These are phyloP conservation scores for Pogonomyrmex barbatus DNA, from an alignment of 1,140 invertebrate genomes.

Conservation along the genomic window DNA sequence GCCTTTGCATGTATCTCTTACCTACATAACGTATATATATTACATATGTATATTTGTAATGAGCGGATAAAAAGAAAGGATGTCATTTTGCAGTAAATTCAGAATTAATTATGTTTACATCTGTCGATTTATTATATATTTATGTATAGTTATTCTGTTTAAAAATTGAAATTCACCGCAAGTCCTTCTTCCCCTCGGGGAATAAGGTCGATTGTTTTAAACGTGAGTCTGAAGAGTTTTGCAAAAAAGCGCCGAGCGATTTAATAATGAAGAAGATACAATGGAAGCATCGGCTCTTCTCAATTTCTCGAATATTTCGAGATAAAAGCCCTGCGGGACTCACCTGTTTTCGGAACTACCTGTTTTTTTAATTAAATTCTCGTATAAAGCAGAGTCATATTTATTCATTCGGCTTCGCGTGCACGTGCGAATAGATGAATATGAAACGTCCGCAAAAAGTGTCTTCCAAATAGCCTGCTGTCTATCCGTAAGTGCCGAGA, in stretches of 20 bases:
- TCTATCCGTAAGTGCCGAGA: constrained; percentile 7
- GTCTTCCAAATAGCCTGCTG: constrained; percentile 27
- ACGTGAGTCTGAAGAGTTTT: constrained; percentile 15
- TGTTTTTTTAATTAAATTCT: constrained; percentile 62
- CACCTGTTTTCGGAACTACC: constrained; percentile 21
- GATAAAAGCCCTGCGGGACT: constrained; percentile 23
- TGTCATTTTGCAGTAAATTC: not conserved
- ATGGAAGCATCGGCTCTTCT: not conserved
- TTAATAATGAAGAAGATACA: constrained; percentile 31
- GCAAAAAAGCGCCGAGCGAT: not conserved
- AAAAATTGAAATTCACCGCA: not conserved
- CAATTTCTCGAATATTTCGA: constrained; percentile 28
- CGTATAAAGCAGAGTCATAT: constrained; percentile 35
- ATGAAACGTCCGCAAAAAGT: not conserved
- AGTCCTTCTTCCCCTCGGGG: not conserved
- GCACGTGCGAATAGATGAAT: constrained; percentile 34
- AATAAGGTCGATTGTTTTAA: constrained; percentile 12
- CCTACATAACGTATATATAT: constrained; percentile 5
- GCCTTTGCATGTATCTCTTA: constrained; percentile 65
- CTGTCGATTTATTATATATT: not conserved
- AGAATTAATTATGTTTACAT: not conserved
- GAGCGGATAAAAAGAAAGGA: not conserved
- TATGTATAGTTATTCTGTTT: no score
- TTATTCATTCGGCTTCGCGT: constrained; percentile 42
- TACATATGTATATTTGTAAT: not conserved